Conservation (phyloP, 2,113 vertebrate species). For the Orycteropus afer region DNA sequence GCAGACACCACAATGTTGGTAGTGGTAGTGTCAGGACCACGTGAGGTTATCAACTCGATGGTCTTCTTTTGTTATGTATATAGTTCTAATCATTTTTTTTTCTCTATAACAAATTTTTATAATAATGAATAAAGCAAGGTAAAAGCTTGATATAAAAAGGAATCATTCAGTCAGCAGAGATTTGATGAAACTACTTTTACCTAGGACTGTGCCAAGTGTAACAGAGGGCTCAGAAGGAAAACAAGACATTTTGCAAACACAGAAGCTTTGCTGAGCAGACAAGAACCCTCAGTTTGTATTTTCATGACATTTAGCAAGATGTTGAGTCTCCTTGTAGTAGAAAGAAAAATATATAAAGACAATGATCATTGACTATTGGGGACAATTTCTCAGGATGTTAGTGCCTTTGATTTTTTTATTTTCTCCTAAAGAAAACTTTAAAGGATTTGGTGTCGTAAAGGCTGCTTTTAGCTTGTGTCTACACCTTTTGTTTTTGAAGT, state of each 20-base stretch:
- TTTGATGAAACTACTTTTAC: neutral
- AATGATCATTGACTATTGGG: slow-evolving; percentile 27
- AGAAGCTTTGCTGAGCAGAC: neutral
- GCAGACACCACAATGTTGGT: neutral
- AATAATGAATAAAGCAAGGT: slow-evolving; percentile 9
- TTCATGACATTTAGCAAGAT: slow-evolving; percentile 35
- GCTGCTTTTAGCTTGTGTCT: slow-evolving; percentile 64
- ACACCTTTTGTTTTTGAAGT: slow-evolving; percentile 68
- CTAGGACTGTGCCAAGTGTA: neutral
- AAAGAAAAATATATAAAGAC: slow-evolving; percentile 52
- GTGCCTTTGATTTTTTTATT: slow-evolving; percentile 58
- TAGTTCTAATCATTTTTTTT: neutral
- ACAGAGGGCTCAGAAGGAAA: slow-evolving; percentile 12
- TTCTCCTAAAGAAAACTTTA: slow-evolving; percentile 34
- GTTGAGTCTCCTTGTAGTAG: neutral
- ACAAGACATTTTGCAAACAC: slow-evolving; percentile 10
- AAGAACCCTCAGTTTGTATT: slow-evolving; percentile 33
- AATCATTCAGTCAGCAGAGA: neutral
- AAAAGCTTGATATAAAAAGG: neutral
- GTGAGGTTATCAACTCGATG: neutral
- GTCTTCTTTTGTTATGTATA: neutral
- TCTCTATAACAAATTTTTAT: neutral
- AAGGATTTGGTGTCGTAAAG: slow-evolving; percentile 57
- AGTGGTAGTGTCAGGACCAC: neutral
- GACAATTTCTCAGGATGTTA: slow-evolving; percentile 35